Percentiles rank a stretch among this genome's conserved stretches.
These are phyloP conservation scores for Hypsopygia costalis DNA, from an alignment of 2,888 invertebrate genomes.

Conservation along the genomic window DNA sequence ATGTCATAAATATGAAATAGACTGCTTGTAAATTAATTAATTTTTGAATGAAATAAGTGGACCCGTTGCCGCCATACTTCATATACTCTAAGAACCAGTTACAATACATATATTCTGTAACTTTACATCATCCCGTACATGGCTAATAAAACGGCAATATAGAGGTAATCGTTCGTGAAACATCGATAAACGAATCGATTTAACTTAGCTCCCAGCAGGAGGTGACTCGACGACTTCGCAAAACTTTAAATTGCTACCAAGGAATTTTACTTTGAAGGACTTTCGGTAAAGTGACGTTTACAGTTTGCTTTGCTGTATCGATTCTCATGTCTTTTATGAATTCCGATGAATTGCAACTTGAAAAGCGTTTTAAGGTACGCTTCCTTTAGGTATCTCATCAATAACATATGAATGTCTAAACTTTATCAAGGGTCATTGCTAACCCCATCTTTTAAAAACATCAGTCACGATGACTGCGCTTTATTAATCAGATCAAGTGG, in stretches of 20 bases:
- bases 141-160: slow-evolving; percentile 62
- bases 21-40: no score
- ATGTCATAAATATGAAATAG: no score
- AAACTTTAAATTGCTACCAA: slow-evolving; percentile 76
- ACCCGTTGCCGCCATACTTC: no score
- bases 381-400: slow-evolving; percentile 5
- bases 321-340: slow-evolving; percentile 5
- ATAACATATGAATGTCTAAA: slow-evolving; percentile 2
- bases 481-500: no score
- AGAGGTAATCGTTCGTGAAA: slow-evolving; percentile 71
- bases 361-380: background rate
- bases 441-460: no score
- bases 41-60: no score
- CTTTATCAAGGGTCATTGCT: background rate
- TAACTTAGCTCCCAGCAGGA: slow-evolving; percentile 59
- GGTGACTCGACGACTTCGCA: slow-evolving; percentile 57
- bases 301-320: slow-evolving; percentile 25
- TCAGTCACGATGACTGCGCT: no score
- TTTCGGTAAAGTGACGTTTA: slow-evolving; percentile 29
- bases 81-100: no score
- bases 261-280: slow-evolving; percentile 62
- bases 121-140: slow-evolving; percentile 31
- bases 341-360: slow-evolving; percentile 8
- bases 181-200: slow-evolving; percentile 77
- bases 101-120: background rate